These are phyloP conservation scores for Eulemur albifrons DNA, from an alignment of 2,797 vertebrate species.

Conservation along the genomic window DNA sequence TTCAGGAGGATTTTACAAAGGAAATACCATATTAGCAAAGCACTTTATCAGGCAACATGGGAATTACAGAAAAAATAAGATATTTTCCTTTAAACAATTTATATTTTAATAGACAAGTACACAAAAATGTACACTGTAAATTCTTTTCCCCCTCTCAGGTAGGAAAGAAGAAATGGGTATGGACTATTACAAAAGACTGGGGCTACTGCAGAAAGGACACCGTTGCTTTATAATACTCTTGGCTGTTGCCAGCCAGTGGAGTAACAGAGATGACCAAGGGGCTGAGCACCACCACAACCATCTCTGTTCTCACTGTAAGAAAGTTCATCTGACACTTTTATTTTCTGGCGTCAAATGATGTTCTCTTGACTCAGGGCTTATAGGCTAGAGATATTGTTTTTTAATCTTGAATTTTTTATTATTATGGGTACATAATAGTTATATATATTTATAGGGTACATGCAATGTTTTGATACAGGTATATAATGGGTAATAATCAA, in stretches of 20 bases:
- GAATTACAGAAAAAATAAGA: background rate
- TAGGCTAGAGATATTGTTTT: background rate
- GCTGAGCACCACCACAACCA: background rate
- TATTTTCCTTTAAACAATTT: background rate
- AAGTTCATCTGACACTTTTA: background rate
- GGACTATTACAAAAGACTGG: background rate
- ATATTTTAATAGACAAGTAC: background rate
- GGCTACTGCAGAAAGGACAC: background rate
- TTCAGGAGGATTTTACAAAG: background rate
- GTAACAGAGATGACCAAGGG: background rate
- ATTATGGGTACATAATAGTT: too few relatives aligned
- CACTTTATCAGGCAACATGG: background rate
- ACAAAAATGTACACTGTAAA: background rate
- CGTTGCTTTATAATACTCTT: background rate
- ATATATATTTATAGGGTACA: too few relatives aligned
- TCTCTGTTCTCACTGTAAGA: background rate
- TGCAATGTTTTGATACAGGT: too few relatives aligned
- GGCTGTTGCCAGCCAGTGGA: background rate
- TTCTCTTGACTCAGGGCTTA: background rate
- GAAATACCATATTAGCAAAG: background rate
- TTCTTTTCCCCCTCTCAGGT: background rate
- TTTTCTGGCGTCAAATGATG: background rate
- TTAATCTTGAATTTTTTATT: too few relatives aligned
- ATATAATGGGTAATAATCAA: too few relatives aligned
- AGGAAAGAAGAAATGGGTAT: slow-evolving; percentile 7